Percentiles rank a stretch among this genome's conserved stretches.
These are phyloP conservation scores for Disparrhopalites patrizii DNA, from an alignment of 2,888 invertebrate species.

Conservation along the genomic window DNA sequence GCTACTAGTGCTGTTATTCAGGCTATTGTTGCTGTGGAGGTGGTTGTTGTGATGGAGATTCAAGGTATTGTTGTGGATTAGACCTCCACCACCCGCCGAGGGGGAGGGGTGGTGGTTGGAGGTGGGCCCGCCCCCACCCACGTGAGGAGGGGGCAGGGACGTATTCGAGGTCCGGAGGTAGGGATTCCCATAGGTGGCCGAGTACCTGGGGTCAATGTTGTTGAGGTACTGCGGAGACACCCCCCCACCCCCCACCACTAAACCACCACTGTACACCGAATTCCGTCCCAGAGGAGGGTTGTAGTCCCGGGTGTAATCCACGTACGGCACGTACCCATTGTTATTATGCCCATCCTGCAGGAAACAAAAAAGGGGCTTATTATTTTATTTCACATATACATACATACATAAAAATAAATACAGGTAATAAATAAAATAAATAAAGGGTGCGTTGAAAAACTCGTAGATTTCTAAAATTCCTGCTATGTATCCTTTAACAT, in stretches of 20 bases:
- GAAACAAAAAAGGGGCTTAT: slow-evolving; percentile 2
- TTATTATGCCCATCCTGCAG: slow-evolving; percentile 72
- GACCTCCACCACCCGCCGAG: too few species aligned
- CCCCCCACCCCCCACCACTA: slow-evolving; percentile 22
- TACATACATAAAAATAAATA: too few species aligned
- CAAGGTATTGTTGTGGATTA: slow-evolving; percentile 55
- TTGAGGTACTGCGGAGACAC: slow-evolving; percentile 46
- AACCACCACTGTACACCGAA: slow-evolving; percentile 39
- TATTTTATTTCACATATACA: background rate
- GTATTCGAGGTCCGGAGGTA: slow-evolving; percentile 68
- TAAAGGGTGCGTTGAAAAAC: too few species aligned
- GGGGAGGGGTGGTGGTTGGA: slow-evolving; percentile 47
- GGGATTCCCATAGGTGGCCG: slow-evolving; percentile 80
- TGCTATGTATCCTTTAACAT: too few species aligned
- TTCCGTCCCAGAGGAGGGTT: slow-evolving; percentile 62
- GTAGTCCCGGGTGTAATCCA: slow-evolving; percentile 83
- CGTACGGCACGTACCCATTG: slow-evolving; percentile 82
- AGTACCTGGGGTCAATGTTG: slow-evolving; percentile 75
- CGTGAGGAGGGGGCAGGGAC: slow-evolving; percentile 51
- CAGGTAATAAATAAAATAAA: too few species aligned
- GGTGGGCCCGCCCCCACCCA: too few species aligned
- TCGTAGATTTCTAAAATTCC: too few species aligned
- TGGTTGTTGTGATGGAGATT: slow-evolving; percentile 53
- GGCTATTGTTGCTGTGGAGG: slow-evolving; percentile 27
- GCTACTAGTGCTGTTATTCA: slow-evolving; percentile 3